Percentiles rank a stretch among this genome's conserved stretches.
Conservation (phyloP, 1,140 invertebrate genomes). For the Bilobella aurantiaca region DNA sequence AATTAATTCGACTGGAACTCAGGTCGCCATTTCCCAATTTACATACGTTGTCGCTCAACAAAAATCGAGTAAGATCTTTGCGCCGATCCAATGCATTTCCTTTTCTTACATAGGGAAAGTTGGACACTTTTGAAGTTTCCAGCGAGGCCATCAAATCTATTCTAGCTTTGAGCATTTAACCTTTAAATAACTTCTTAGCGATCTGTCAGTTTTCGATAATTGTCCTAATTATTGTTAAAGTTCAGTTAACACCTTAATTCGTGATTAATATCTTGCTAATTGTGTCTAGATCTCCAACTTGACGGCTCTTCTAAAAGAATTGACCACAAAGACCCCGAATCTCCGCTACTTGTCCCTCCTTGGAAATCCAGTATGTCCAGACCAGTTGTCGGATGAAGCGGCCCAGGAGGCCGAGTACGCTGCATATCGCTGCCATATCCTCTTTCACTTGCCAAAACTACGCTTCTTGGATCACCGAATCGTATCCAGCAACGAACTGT, state of each 20-base stretch:
- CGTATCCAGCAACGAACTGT: conserved; percentile 22
- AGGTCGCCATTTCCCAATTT: conserved; percentile 23
- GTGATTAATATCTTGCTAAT: conserved; percentile 1
- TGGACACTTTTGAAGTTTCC: too few species aligned
- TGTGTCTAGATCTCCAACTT: conserved; percentile 22
- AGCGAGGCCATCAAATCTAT: too few species aligned
- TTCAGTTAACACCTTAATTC: too few species aligned
- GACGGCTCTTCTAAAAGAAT: conserved; percentile 10
- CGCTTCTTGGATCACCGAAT: conserved; percentile 29
- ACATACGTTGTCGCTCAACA: conserved; percentile 31
- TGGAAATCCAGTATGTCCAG: conserved; percentile 30
- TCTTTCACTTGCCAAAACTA: conserved; percentile 22
- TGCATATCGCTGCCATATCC: conserved; percentile 21
- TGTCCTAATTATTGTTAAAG: too few species aligned
- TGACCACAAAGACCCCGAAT: conserved; percentile 6
- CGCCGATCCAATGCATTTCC: not conserved
- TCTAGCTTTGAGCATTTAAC: too few species aligned
- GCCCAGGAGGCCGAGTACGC: conserved; percentile 25
- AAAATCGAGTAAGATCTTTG: conserved; percentile 26
- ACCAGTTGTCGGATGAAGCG: conserved; percentile 21
- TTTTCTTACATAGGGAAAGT: too few species aligned
- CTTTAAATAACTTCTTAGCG: conserved; percentile 5
- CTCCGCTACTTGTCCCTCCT: conserved; percentile 25
- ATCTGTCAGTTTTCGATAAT: too few species aligned
- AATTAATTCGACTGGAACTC: conserved; percentile 20